These are phyloP conservation scores for Hermodice carunculata DNA, from an alignment of 2,888 invertebrate species.

Conservation along the genomic window DNA sequence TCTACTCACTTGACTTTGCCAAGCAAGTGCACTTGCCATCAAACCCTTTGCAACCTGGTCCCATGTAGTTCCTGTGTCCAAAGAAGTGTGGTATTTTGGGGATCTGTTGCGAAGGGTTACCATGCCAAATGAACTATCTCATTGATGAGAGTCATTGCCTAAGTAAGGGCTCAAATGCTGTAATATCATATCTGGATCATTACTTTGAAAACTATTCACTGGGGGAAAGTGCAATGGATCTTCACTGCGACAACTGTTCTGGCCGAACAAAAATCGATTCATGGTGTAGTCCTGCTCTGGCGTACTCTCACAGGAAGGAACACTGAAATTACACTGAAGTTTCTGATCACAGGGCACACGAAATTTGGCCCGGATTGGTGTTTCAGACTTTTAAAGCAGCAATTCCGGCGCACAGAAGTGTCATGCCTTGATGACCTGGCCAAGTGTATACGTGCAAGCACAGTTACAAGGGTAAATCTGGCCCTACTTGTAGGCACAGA, in stretches of 20 bases:
- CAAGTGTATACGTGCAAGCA: slow-evolving; percentile 22
- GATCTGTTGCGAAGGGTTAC: slow-evolving; percentile 37
- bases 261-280: slow-evolving; percentile 43
- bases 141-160: slow-evolving; percentile 36
- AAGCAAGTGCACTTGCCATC: too few species aligned
- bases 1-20: too few species aligned
- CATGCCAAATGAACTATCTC: slow-evolving; percentile 37
- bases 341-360: slow-evolving; percentile 30
- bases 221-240: slow-evolving; percentile 29
- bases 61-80: too few species aligned
- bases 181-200: slow-evolving; percentile 32
- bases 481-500: slow-evolving; percentile 25
- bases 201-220: slow-evolving; percentile 32
- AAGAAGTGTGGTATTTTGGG: too few species aligned
- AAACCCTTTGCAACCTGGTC: too few species aligned
- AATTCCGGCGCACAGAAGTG: slow-evolving; percentile 12
- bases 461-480: slow-evolving; percentile 23
- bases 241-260: slow-evolving; percentile 40
- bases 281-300: too few species aligned
- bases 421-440: slow-evolving; percentile 19
- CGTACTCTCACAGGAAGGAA: too few species aligned
- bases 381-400: slow-evolving; percentile 30
- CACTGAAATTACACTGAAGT: slow-evolving; percentile 14
- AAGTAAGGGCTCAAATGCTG: slow-evolving; percentile 39
- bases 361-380: slow-evolving; percentile 39